Conservation (phyloP, 1,140 invertebrate genomes). For the Scaptodrosophila lebanonensis region DNA sequence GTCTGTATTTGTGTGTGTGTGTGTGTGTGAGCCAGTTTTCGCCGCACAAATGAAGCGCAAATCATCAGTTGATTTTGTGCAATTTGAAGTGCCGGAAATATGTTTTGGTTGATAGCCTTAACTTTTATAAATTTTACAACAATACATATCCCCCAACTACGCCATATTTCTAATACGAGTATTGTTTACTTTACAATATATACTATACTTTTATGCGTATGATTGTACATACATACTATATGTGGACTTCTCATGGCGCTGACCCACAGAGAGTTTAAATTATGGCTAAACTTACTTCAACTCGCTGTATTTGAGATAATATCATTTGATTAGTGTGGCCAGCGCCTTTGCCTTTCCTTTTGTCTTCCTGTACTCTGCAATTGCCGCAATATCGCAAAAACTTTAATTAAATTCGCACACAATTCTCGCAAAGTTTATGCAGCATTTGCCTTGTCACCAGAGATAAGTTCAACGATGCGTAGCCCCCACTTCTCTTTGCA, state of each 20-base stretch:
- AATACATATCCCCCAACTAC: too few relatives aligned
- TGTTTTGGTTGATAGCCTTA: slow-evolving; percentile 24
- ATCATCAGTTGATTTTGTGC: slow-evolving; percentile 34
- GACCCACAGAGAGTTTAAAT: too few relatives aligned
- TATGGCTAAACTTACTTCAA: slow-evolving; percentile 15
- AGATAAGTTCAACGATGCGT: slow-evolving; percentile 57
- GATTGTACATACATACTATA: too few relatives aligned
- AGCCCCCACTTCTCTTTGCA: too few relatives aligned
- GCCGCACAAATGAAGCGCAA: slow-evolving; percentile 4
- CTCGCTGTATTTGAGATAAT: slow-evolving; percentile 54
- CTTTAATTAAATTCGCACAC: slow-evolving; percentile 71
- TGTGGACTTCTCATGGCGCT: too few relatives aligned
- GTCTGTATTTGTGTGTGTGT: slow-evolving; percentile 38
- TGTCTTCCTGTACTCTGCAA: too few relatives aligned
- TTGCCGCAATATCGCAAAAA: slow-evolving; percentile 71
- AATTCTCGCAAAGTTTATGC: slow-evolving; percentile 64
- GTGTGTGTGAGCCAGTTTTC: background rate
- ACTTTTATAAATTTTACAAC: slow-evolving; percentile 57
- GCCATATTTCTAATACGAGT: too few relatives aligned
- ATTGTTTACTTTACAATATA: too few relatives aligned
- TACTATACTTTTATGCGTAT: too few relatives aligned
- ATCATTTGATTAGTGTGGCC: slow-evolving; percentile 74
- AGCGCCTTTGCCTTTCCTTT: too few relatives aligned
- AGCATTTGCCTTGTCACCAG: slow-evolving; percentile 64
- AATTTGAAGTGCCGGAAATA: slow-evolving; percentile 72